These are phyloP conservation scores for Eupeodes luniger DNA, from an alignment of 2,888 invertebrate genomes.

Conservation along the genomic window DNA sequence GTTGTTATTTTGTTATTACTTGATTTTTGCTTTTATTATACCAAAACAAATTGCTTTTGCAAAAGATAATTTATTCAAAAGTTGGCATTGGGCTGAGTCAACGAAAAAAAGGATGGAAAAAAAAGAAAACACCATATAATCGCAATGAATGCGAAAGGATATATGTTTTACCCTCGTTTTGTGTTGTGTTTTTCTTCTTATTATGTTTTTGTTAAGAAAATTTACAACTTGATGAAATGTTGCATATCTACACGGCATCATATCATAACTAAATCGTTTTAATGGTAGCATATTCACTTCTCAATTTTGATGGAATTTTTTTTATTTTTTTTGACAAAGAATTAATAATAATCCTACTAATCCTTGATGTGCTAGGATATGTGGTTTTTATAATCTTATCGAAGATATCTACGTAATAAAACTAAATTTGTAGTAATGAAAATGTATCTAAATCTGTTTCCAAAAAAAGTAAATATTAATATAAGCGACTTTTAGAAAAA, in stretches of 20 bases:
- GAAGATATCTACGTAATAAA: too few species aligned
- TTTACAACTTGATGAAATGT: conserved; percentile 69
- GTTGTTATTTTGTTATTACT: background rate
- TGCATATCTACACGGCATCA: conserved; percentile 28
- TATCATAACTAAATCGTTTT: background rate
- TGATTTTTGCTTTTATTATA: background rate
- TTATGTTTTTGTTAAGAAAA: conserved; percentile 65
- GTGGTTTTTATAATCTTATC: too few species aligned
- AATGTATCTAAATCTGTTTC: too few species aligned
- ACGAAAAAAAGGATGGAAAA: background rate
- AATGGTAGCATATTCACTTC: conserved; percentile 36
- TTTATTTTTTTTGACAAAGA: too few species aligned
- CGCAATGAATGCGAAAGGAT: conserved; percentile 63
- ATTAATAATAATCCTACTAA: too few species aligned
- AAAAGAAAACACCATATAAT: conserved; percentile 13
- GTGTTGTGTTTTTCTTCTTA: conserved; percentile 23
- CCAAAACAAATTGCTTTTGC: conserved; percentile 72
- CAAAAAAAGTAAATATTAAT: too few species aligned
- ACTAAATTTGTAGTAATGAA: too few species aligned
- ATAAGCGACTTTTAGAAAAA: too few species aligned
- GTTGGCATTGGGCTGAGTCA: conserved; percentile 67
- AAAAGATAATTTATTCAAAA: conserved; percentile 73
- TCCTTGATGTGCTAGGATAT: too few species aligned
- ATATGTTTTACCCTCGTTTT: conserved; percentile 37
- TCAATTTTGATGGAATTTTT: background rate